Evolutionary conservation across 2,113 vertebrate species (phyloP).

Genomic region (Solenodon paradoxus): DNA sequence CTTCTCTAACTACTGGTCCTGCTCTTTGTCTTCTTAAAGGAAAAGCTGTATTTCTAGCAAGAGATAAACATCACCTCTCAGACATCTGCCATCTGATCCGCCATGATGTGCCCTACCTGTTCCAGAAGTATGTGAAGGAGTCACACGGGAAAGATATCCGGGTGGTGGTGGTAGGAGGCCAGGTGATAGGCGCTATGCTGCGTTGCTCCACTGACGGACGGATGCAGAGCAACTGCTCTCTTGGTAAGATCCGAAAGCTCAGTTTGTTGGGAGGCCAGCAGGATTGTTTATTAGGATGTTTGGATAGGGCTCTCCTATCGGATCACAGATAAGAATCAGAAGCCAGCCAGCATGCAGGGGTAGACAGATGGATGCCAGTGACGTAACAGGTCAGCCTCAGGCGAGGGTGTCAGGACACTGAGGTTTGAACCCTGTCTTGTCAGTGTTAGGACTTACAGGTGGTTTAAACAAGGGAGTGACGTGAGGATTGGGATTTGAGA

Average conservation of each 20-base stretch:
- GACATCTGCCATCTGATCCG: conserved; percentile 93
- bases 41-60: conserved; percentile 92
- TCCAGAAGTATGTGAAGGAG: conserved; percentile 94
- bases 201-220: conserved; percentile 93
- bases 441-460: neutral
- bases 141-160: conserved; percentile 92
- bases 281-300: neutral
- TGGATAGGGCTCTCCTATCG: rapidly evolving
- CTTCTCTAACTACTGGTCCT: neutral
- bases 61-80: conserved; percentile 92
- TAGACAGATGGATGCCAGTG: neutral
- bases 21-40: conserved; percentile 78
- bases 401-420: neutral
- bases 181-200: conserved; percentile 92
- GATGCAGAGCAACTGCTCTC: conserved; percentile 95
- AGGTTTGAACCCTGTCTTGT: neutral
- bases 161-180: conserved; percentile 91
- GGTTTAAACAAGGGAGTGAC: neutral
- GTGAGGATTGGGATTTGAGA: neutral
- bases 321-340: neutral
- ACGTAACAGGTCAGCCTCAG: neutral
- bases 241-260: conserved; percentile 75
- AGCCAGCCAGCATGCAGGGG: neutral
- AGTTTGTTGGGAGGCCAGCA: neutral
- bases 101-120: conserved; percentile 92